Evolutionary conservation across 2,113 vertebrate species (phyloP), one percentile per base, ranked within the genome.

Genomic region (Saccopteryx leptura): DNA sequence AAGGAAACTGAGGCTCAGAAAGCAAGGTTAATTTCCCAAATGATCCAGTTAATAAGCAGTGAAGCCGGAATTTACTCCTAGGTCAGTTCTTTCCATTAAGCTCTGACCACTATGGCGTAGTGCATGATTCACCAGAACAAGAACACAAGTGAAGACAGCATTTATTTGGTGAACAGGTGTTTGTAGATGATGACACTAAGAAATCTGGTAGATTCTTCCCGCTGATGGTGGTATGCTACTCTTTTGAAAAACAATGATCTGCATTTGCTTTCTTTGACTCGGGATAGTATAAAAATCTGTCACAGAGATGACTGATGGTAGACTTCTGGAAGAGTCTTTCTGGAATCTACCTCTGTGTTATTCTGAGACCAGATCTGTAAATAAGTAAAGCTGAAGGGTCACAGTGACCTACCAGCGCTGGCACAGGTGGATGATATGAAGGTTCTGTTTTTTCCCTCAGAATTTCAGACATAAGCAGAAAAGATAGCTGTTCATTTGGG

Each of bases 1-100:
- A 33, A 61, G 33, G 92, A 95, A 66, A 94, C 52, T 0, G 88
- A 96, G 61, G 90, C 60, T 88, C 63, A 71, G 68, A 81, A 78
- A 65, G 50, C 56, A 26, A 15, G 58, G 13, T 58, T 33, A 19
- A 9, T 86, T 68, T 60, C 71, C 60, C 17, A 72, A 24, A 10
- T 71, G 52, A 82, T 31, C 50, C 7, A 58, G 28, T 39, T 71
- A 94, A 69, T 72, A 71, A 80, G 17, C 33, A 71, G 63, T 2
- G 14, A 88, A 79, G 21, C 52, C 33, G 54, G 81, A 81, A 84
- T 1, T 48, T 66, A 50, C 7, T 72, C 4, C 12, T 0, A 65
- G 71, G 5, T 58, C 17, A 75, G 19, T 71, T 83, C n/a, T 87
- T 78, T 52, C 58, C n/a, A 2, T 50, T 61, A 24, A 2, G 9